phyloP scores from a whole-genome alignment of 2,797 vertebrate species.

The Steatocranus sp. region DNA sequence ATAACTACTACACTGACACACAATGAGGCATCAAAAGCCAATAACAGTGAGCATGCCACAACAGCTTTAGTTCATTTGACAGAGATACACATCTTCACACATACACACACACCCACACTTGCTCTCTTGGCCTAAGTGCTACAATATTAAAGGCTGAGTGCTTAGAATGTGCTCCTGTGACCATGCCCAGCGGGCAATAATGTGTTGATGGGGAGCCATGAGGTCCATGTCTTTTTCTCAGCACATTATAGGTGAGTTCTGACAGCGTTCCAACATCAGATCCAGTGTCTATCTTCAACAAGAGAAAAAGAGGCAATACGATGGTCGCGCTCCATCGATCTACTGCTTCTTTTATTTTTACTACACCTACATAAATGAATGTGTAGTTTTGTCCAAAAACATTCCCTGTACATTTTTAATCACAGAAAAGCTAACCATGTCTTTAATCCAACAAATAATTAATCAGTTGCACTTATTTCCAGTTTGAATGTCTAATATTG shows the following conservation, averaged over 20 bases:
- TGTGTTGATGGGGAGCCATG: neutral
- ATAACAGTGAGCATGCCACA: conserved; percentile 45
- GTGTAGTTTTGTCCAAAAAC: neutral
- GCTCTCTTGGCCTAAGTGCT: neutral
- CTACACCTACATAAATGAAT: neutral
- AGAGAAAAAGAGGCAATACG: neutral
- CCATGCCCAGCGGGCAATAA: neutral
- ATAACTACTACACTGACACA: neutral
- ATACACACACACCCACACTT: neutral
- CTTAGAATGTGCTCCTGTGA: neutral
- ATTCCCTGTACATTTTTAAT: neutral
- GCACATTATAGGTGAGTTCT: neutral
- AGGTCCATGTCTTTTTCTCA: neutral
- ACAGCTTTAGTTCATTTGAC: neutral
- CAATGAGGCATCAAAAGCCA: conserved; percentile 23
- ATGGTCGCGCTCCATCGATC: accelerated
- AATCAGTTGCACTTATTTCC: neutral
- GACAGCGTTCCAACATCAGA: neutral
- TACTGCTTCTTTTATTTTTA: neutral
- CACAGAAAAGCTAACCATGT: neutral
- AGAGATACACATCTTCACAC: neutral
- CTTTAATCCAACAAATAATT: accelerated
- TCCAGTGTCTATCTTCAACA: accelerated
- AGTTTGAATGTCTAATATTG: neutral
- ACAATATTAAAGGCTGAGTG: conserved; percentile 14